These are phyloP conservation scores for Trachurus trachurus DNA, from an alignment of 2,797 vertebrate genomes.

Conservation along the genomic window DNA sequence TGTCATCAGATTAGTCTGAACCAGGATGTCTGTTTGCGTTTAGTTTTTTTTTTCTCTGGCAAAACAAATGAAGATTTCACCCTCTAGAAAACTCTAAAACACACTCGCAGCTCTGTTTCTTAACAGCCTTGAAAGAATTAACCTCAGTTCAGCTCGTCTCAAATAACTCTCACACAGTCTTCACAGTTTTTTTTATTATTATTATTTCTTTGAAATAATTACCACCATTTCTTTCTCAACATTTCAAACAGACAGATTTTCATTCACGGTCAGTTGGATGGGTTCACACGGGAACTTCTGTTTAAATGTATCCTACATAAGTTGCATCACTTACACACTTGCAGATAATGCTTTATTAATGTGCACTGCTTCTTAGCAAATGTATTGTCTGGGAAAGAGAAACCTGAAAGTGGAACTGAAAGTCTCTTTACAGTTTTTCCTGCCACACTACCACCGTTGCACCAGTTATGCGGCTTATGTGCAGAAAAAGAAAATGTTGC, in stretches of 20 bases:
- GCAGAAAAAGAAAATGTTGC: background rate
- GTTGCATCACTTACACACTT: too few relatives aligned
- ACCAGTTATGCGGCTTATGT: background rate
- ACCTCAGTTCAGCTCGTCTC: background rate
- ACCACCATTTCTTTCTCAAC: background rate
- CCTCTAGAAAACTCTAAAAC: background rate
- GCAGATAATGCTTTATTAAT: too few relatives aligned
- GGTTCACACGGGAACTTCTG: background rate
- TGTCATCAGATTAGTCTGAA: conserved; percentile 6
- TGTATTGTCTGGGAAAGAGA: background rate
- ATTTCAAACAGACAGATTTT: background rate
- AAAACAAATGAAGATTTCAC: background rate
- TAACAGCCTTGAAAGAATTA: background rate
- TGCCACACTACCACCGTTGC: background rate
- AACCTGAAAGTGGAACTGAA: conserved; percentile 47
- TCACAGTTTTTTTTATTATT: too few relatives aligned
- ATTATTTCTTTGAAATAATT: background rate
- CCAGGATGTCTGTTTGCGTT: background rate
- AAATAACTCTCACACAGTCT: background rate
- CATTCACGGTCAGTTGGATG: background rate
- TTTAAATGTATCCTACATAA: background rate
- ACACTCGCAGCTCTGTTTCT: background rate
- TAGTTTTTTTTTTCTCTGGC: background rate
- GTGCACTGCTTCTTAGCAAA: background rate
- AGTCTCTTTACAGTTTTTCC: conserved; percentile 9